These are phyloP conservation scores for Brachionus sp. DNA, from an alignment of 1,140 invertebrate species.

Conservation along the genomic window DNA sequence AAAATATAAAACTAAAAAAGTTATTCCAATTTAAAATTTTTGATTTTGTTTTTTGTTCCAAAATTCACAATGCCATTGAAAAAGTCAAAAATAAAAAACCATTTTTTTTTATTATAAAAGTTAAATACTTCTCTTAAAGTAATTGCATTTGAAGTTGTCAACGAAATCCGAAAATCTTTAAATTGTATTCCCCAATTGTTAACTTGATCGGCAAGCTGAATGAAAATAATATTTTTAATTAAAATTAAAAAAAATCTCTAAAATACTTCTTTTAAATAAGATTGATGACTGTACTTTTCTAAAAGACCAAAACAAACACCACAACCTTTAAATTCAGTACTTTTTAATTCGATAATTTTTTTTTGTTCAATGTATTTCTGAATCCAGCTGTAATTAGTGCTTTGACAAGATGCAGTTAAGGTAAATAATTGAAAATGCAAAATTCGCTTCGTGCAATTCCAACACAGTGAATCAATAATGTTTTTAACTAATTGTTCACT, in stretches of 20 bases:
- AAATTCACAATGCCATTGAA: no score
- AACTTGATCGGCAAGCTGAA: not conserved
- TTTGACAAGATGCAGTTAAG: not conserved
- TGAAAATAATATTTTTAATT: not conserved
- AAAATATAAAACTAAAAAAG: no score
- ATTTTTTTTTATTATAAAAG: not conserved
- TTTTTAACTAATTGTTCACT: not conserved
- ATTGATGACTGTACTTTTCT: slow-evolving; percentile 19
- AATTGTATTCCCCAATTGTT: slow-evolving; percentile 43
- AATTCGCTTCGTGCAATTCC: slow-evolving; percentile 12
- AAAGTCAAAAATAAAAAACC: no score
- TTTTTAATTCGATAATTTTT: not conserved
- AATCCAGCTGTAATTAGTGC: slow-evolving; percentile 5
- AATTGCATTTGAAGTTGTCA: slow-evolving; percentile 20
- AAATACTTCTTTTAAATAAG: slow-evolving; percentile 34
- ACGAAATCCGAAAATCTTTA: slow-evolving; percentile 37
- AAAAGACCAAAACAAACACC: slow-evolving; percentile 40
- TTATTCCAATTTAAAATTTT: no score
- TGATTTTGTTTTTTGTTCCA: no score
- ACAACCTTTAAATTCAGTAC: slow-evolving; percentile 20
- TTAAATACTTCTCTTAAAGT: slow-evolving; percentile 28
- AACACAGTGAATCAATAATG: slow-evolving; percentile 39
- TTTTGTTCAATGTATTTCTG: slow-evolving; percentile 7
- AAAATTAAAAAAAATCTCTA: not conserved
- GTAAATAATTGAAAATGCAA: slow-evolving; percentile 40